These are phyloP conservation scores for Asteroscopus sphinx DNA, from an alignment of 2,888 invertebrate genomes.

Conservation along the genomic window DNA sequence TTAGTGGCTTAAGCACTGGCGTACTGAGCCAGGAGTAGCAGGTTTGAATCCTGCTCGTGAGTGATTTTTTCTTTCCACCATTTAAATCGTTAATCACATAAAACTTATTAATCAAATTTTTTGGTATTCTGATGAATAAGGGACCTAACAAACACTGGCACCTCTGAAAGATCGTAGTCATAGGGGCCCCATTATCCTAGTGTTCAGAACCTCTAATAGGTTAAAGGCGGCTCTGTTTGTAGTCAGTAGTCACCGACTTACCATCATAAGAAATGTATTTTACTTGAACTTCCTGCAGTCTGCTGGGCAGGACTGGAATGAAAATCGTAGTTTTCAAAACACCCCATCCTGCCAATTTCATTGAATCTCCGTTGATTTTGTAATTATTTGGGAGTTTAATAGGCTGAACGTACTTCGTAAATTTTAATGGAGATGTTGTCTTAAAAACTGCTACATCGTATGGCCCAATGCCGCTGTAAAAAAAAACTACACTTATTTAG, in stretches of 20 bases:
- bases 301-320: slow-evolving; percentile 77
- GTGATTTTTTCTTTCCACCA: too few relatives aligned
- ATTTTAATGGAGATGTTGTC: slow-evolving; percentile 70
- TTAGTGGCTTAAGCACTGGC: too few relatives aligned
- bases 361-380: slow-evolving; percentile 59
- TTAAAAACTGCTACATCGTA: slow-evolving; percentile 89
- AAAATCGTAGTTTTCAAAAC: slow-evolving; percentile 75
- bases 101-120: too few relatives aligned
- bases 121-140: too few relatives aligned
- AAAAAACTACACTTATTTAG: slow-evolving; percentile 1
- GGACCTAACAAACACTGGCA: too few relatives aligned
- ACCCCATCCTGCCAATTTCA: slow-evolving; percentile 88
- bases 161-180: too few relatives aligned
- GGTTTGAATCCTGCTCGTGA: too few relatives aligned
- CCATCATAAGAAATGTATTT: slow-evolving; percentile 77
- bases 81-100: too few relatives aligned
- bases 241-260: slow-evolving; percentile 56
- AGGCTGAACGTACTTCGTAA: slow-evolving; percentile 78
- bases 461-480: slow-evolving; percentile 73
- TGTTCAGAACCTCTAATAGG: too few relatives aligned
- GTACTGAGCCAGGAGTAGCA: too few relatives aligned
- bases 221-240: too few relatives aligned
- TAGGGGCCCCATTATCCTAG: too few relatives aligned
- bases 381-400: slow-evolving; percentile 79
- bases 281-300: slow-evolving; percentile 83